These are phyloP conservation scores for Philereme transversata DNA, from an alignment of 2,888 invertebrate species.

Conservation along the genomic window DNA sequence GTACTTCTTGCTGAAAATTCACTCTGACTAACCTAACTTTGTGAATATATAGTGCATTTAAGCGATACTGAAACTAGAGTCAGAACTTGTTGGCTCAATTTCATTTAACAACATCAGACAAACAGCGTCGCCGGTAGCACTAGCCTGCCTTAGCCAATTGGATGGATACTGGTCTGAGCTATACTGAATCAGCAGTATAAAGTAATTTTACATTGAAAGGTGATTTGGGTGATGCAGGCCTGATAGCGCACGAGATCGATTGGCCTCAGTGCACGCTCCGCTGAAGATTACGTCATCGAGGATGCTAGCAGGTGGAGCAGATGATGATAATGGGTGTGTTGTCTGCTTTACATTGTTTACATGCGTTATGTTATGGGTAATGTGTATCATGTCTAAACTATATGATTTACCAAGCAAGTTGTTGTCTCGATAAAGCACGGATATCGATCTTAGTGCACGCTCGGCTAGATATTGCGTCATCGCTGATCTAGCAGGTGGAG, in stretches of 20 bases:
- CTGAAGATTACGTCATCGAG: slow-evolving; percentile 43
- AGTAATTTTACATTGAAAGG: too few species aligned
- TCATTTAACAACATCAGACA: not conserved
- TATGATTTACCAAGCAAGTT: slow-evolving; percentile 31
- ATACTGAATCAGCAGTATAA: too few species aligned
- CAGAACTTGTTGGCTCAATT: too few species aligned
- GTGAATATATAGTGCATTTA: not conserved
- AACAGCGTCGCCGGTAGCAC: not conserved
- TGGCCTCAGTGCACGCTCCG: slow-evolving; percentile 39
- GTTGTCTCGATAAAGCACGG: slow-evolving; percentile 28
- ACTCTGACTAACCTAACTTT: not conserved
- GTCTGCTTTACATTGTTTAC: slow-evolving; percentile 17
- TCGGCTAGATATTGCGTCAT: slow-evolving; percentile 42
- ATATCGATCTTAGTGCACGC: slow-evolving; percentile 45
- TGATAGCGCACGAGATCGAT: slow-evolving; percentile 42
- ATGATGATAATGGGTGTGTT: slow-evolving; percentile 39
- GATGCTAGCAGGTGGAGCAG: slow-evolving; percentile 42
- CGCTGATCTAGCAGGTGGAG: slow-evolving; percentile 41
- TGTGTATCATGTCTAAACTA: slow-evolving; percentile 11
- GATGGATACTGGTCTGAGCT: not conserved
- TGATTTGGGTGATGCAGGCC: slow-evolving; percentile 13
- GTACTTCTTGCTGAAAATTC: too few species aligned
- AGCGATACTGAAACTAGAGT: not conserved
- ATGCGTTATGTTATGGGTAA: not conserved
- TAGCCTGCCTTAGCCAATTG: not conserved